A percentile compares a stretch with the other conserved stretches of the same genome.
These are phyloP conservation scores for Malurus splendens DNA, from an alignment of 2,797 vertebrate species.

Conservation along the genomic window DNA sequence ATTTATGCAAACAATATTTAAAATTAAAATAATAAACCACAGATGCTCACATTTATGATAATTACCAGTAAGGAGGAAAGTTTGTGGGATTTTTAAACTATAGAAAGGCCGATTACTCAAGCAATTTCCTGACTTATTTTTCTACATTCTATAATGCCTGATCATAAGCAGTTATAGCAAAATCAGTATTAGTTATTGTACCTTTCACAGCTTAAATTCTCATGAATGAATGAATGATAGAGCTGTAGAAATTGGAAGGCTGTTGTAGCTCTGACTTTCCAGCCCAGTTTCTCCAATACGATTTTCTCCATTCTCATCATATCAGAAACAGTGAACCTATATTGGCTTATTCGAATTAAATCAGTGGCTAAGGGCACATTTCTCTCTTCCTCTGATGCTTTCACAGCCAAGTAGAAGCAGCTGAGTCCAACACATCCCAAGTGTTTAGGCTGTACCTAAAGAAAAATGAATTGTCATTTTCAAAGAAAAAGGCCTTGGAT, in stretches of 20 bases:
- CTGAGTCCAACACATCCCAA: constrained; percentile 92
- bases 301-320: constrained; percentile 98
- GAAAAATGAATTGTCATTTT: background rate
- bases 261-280: constrained; percentile 90
- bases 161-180: background rate
- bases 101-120: background rate
- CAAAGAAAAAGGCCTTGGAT: background rate
- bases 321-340: constrained; percentile 90
- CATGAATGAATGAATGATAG: constrained; percentile 79
- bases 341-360: constrained; percentile 93
- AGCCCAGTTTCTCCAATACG: constrained; percentile 88
- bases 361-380: constrained; percentile 89
- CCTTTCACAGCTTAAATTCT: constrained; percentile 82
- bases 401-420: constrained; percentile 93
- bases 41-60: background rate
- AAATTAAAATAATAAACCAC: background rate
- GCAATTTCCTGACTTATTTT: background rate
- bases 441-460: constrained; percentile 92
- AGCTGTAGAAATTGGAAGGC: constrained; percentile 87
- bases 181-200: constrained; percentile 49
- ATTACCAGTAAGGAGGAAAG: background rate
- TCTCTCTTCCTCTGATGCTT: constrained; percentile 87
- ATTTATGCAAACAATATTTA: background rate
- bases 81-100: background rate
- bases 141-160: background rate